phyloP scores from a whole-genome alignment of 2,797 vertebrate genomes.

The Poeciliopsis paucimaculata region DNA sequence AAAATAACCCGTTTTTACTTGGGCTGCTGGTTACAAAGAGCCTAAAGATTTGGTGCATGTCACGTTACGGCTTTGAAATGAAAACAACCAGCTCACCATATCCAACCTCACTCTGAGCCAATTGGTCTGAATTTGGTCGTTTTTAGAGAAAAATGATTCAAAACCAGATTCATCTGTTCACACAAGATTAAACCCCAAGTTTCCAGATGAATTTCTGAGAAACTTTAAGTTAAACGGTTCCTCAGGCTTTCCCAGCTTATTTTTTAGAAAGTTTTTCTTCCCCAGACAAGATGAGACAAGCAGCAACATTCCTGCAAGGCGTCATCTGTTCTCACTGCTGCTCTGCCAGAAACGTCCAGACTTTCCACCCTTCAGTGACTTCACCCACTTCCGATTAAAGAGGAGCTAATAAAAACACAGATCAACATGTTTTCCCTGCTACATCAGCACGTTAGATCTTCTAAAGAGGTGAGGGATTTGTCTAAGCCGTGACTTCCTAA shows the following conservation, averaged over 20 bases:
- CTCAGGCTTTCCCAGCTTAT: neutral
- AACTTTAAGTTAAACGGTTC: neutral
- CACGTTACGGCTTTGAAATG: neutral
- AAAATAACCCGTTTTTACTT: neutral
- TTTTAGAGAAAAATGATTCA: neutral
- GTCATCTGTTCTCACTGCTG: neutral
- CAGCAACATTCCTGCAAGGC: slow-evolving; percentile 40
- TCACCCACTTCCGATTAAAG: neutral
- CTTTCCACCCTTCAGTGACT: neutral
- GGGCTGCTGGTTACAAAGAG: neutral
- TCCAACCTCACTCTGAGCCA: neutral
- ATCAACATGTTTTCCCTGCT: neutral
- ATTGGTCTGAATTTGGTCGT: neutral
- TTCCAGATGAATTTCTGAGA: neutral
- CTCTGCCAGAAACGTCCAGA: neutral
- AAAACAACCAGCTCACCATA: neutral
- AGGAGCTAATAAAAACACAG: neutral
- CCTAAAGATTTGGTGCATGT: neutral
- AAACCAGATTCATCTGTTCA: neutral
- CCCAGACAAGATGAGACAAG: slow-evolving; percentile 46
- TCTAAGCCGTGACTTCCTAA: neutral
- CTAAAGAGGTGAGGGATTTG: neutral
- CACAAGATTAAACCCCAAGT: neutral
- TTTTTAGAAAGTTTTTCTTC: neutral
- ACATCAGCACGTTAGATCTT: neutral